Evolutionary conservation across 2,797 vertebrate species (phyloP).

Genomic region (Crax fasciolata): DNA sequence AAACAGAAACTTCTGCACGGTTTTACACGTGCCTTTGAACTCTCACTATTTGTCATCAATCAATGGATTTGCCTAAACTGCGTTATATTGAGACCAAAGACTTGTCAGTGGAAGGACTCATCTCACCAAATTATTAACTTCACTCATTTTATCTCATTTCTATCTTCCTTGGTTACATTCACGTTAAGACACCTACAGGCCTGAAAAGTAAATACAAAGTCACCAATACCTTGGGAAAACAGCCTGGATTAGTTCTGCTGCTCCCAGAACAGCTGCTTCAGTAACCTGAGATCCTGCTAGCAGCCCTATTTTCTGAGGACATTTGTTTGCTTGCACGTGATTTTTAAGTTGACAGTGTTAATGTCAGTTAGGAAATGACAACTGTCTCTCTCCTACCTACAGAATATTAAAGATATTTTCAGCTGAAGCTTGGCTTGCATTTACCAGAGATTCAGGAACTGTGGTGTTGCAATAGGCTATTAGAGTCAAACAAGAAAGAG

Average conservation of each 20-base stretch:
- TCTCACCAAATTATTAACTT: neutral
- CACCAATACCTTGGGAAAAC: neutral
- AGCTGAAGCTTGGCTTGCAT: neutral
- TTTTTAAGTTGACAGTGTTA: neutral
- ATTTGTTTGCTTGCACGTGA: neutral
- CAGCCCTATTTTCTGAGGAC: neutral
- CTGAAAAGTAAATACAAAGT: neutral
- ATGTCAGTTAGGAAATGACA: conserved; percentile 32
- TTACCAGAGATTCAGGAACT: neutral
- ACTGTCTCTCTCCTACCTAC: conserved; percentile 6
- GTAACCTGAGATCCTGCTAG: neutral
- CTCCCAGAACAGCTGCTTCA: conserved; percentile 2
- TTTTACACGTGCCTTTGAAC: neutral
- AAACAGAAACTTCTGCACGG: neutral
- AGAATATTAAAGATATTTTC: conserved; percentile 24
- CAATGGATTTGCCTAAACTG: neutral
- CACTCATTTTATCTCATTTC: neutral
- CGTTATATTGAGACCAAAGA: neutral
- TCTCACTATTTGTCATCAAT: neutral
- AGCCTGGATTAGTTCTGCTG: neutral
- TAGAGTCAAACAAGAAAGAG: neutral
- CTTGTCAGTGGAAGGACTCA: neutral
- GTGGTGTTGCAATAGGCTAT: neutral
- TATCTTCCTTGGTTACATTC: neutral
- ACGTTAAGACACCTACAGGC: neutral